A percentile compares a stretch with the other conserved stretches of the same genome.
Evolutionary conservation across 2,888 invertebrate species (phyloP).

Genomic region (Drosophila stalkeri): DNA sequence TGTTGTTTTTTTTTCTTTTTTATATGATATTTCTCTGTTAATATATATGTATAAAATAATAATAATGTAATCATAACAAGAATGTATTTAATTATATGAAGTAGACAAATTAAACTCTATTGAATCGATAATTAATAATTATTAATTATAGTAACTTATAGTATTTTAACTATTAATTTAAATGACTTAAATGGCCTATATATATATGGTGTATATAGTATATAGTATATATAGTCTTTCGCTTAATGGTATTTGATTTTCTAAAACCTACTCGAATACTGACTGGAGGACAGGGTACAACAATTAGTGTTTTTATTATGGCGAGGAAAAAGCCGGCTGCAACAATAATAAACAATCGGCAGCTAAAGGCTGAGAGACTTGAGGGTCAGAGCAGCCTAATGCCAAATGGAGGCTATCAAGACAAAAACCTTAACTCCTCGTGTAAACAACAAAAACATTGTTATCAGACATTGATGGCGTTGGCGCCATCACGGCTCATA

Average conservation of each 20-base stretch:
- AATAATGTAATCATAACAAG: too few species aligned
- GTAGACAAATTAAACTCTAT: too few species aligned
- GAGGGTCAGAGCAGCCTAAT: slow-evolving; percentile 25
- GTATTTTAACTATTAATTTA: not conserved
- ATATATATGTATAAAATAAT: too few species aligned
- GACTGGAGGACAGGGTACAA: slow-evolving; percentile 40
- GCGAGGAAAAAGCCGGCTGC: slow-evolving; percentile 34
- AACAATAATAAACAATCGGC: slow-evolving; percentile 66
- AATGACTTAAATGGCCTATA: not conserved
- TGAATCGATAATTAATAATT: not conserved
- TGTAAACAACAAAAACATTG: slow-evolving; percentile 69
- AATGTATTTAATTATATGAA: too few species aligned
- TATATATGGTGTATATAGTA: not conserved
- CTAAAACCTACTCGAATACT: slow-evolving; percentile 39
- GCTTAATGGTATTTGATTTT: slow-evolving; percentile 29
- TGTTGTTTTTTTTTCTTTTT: too few species aligned
- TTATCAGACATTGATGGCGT: slow-evolving; percentile 73
- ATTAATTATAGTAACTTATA: not conserved
- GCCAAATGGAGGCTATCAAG: slow-evolving; percentile 55
- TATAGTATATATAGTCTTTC: not conserved
- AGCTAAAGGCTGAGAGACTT: slow-evolving; percentile 27
- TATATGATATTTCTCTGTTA: too few species aligned
- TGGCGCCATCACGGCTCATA: slow-evolving; percentile 56
- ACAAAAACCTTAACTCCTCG: slow-evolving; percentile 63
- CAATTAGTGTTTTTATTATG: slow-evolving; percentile 74